These are phyloP conservation scores for Tipula unca DNA, from an alignment of 2,888 invertebrate species.

Conservation along the genomic window DNA sequence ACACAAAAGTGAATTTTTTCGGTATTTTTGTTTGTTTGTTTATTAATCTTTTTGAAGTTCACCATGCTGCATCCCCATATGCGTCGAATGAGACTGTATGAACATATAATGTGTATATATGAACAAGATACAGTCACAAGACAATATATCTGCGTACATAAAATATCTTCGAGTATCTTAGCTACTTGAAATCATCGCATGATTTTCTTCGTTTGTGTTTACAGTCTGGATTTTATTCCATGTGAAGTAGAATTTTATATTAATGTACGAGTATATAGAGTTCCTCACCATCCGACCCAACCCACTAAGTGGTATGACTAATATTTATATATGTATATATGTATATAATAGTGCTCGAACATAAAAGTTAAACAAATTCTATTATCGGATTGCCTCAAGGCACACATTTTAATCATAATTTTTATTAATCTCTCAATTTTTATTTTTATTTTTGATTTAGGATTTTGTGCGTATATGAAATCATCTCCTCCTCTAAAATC, in stretches of 20 bases:
- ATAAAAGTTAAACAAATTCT: background rate
- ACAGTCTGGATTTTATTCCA: background rate
- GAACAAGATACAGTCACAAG: background rate
- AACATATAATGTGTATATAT: background rate
- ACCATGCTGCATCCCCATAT: background rate
- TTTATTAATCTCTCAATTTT: background rate
- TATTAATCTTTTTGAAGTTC: background rate
- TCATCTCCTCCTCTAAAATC: background rate
- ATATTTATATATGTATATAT: background rate
- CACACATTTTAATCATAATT: conserved; percentile 8
- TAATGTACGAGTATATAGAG: background rate
- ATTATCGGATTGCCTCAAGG: background rate
- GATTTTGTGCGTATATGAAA: background rate
- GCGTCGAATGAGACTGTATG: background rate
- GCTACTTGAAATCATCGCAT: background rate
- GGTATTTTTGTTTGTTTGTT: background rate
- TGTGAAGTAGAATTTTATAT: background rate
- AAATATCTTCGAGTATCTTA: background rate
- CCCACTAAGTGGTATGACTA: background rate
- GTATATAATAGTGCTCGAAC: background rate
- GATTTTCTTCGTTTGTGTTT: background rate
- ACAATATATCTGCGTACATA: background rate
- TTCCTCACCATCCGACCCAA: background rate
- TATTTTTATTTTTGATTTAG: background rate
- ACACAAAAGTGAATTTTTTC: background rate